Conservation (phyloP, 1,140 invertebrate species). For the Apocrypta bakeri region DNA sequence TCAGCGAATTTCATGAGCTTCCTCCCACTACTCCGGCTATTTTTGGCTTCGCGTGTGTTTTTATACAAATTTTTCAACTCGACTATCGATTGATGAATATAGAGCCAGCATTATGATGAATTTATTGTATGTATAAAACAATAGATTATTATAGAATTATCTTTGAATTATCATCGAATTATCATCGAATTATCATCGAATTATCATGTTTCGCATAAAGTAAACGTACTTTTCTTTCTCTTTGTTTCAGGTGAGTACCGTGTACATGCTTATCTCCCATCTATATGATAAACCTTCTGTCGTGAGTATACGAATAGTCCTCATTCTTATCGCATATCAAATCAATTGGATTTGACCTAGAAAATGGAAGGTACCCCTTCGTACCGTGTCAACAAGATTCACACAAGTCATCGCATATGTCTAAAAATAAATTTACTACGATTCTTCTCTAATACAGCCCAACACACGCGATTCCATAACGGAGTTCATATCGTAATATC, state of each 20-base stretch:
- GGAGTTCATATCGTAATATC: background rate
- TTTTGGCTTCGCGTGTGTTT: slow-evolving; percentile 12
- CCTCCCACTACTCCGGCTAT: background rate
- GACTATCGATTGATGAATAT: background rate
- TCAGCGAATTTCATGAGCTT: slow-evolving; percentile 23
- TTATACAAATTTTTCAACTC: background rate
- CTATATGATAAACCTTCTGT: too few relatives aligned
- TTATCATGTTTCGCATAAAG: background rate
- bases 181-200: background rate
- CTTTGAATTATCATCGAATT: background rate
- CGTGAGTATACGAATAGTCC: background rate
- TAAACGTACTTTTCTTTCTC: background rate
- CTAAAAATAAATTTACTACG: background rate
- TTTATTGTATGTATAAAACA: too few relatives aligned
- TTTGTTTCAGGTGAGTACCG: slow-evolving; percentile 39
- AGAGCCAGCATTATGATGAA: background rate
- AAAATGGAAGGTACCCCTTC: background rate
- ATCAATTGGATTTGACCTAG: too few relatives aligned
- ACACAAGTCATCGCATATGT: background rate
- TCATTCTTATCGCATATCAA: too few relatives aligned
- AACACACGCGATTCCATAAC: slow-evolving; percentile 14
- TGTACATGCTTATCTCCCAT: too few relatives aligned
- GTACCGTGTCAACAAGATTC: background rate
- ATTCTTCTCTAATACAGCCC: background rate
- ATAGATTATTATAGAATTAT: background rate